Conservation (phyloP, 2,113 vertebrate species). For the Australoheros scitulus region DNA sequence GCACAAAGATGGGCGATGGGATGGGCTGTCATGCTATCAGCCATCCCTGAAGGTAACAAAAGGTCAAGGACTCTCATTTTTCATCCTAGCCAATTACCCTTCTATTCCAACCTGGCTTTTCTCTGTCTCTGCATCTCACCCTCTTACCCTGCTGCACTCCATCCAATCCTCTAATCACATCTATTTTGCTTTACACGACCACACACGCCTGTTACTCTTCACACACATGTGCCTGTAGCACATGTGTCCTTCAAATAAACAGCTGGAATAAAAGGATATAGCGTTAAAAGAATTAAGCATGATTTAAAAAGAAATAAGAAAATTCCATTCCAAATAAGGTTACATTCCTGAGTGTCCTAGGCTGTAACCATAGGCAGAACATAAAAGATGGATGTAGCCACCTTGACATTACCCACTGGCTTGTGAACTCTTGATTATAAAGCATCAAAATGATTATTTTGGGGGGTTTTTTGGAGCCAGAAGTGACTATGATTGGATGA, state of each 20-base stretch:
- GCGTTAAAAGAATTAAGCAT: slow-evolving; percentile 37
- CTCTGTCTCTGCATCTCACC: slow-evolving; percentile 40
- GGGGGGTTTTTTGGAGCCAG: background rate
- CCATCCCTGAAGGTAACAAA: slow-evolving; percentile 68
- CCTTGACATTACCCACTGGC: background rate
- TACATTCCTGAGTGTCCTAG: slow-evolving; percentile 30
- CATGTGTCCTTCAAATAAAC: slow-evolving; percentile 46
- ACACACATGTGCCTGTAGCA: slow-evolving; percentile 26
- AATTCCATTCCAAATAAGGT: slow-evolving; percentile 67
- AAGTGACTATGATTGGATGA: background rate
- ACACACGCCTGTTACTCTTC: slow-evolving; percentile 4
- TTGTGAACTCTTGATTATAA: too few species aligned
- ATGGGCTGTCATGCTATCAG: slow-evolving; percentile 63
- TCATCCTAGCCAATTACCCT: slow-evolving; percentile 78
- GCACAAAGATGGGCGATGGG: slow-evolving; percentile 49
- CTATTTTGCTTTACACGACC: slow-evolving; percentile 18
- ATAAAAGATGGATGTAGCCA: background rate
- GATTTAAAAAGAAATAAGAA: slow-evolving; percentile 5
- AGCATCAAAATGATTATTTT: background rate
- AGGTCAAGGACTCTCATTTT: slow-evolving; percentile 83
- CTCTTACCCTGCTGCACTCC: slow-evolving; percentile 27
- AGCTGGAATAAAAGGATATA: slow-evolving; percentile 41
- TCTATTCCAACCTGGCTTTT: slow-evolving; percentile 32
- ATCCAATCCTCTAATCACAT: slow-evolving; percentile 52
- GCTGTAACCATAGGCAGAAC: background rate